Evolutionary conservation across 1,140 invertebrate genomes (phyloP), one percentile per base, ranked within the genome.

Genomic region (Battus philenor): DNA sequence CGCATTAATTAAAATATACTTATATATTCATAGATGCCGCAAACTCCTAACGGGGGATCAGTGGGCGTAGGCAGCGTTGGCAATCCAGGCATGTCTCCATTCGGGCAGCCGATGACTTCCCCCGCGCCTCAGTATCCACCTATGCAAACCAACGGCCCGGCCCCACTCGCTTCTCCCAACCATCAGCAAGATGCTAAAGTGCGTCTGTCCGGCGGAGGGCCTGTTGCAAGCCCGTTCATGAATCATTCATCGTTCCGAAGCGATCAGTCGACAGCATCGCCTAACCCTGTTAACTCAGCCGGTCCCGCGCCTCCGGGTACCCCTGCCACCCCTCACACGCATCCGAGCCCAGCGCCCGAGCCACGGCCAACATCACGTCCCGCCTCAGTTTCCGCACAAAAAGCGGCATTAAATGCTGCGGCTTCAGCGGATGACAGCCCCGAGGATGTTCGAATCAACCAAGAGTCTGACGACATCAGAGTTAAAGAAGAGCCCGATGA

Each of bases 361-460:
- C 45, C 58, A 32, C 56, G 62, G 24, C 86, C 88, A 0, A 68
- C 88, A 54, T 71, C 55, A 80, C 57, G 53, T 59, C 45, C 88
- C 84, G 18, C 89, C 83, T 22, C 88, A 90, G 72, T 92, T 88
- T 90, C 91, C 6, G 91, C 91, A 0, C 88, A 93, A 20, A 91
- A 90, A 47, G 91, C 91, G 0, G 85, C 86, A 11, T 54, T 68
- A 2, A 38, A 38, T 15, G 26, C 30, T 18, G 43, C 29, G 29
- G 29, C 29, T 7, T 87, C 90, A 0, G 86, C 90, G 4, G 90
- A 91, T 29, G 89, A 92, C 55, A 91, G 91, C 53, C 91, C 58
- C 17, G 70, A 74, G 3, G 54, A 62, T n/a, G 89, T 89, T 1
- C 90, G 68, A 79, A 77, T 66, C 77, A 87, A 61, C 83, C 86